A percentile compares a stretch with the other conserved stretches of the same genome.
Evolutionary conservation across 2,113 vertebrate species (phyloP).

Genomic region (Haemorhous mexicanus): DNA sequence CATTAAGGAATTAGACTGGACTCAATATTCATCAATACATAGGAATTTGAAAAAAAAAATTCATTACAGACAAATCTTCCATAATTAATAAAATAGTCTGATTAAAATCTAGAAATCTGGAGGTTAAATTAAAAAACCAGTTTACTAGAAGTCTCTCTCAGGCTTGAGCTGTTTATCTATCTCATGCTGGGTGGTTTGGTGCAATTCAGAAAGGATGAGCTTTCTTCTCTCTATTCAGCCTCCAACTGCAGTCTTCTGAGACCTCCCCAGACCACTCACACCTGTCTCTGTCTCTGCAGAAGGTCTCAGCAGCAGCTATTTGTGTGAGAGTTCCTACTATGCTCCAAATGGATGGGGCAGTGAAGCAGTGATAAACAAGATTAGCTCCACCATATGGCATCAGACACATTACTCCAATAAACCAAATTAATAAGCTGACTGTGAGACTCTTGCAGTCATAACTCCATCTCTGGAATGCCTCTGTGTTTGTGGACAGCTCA

Average conservation of each 20-base stretch:
- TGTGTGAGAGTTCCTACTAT: neutral
- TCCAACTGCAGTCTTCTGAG: neutral
- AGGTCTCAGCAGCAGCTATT: neutral
- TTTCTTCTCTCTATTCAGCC: neutral
- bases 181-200: neutral
- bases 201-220: neutral
- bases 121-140: neutral
- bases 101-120: neutral
- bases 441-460: neutral
- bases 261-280: neutral
- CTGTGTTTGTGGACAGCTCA: slow-evolving; percentile 31
- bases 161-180: neutral
- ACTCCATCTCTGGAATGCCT: neutral
- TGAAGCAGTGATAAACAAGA: neutral
- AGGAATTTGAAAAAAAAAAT: neutral
- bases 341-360: neutral
- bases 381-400: neutral
- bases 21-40: neutral
- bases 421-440: neutral
- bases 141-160: neutral
- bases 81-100: neutral
- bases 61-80: neutral
- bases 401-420: neutral
- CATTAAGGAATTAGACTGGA: neutral
- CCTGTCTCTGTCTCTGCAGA: neutral